Evolutionary conservation across 2,888 invertebrate species (phyloP), one percentile per base, ranked within the genome.

Genomic region (Sesia bembeciformis): DNA sequence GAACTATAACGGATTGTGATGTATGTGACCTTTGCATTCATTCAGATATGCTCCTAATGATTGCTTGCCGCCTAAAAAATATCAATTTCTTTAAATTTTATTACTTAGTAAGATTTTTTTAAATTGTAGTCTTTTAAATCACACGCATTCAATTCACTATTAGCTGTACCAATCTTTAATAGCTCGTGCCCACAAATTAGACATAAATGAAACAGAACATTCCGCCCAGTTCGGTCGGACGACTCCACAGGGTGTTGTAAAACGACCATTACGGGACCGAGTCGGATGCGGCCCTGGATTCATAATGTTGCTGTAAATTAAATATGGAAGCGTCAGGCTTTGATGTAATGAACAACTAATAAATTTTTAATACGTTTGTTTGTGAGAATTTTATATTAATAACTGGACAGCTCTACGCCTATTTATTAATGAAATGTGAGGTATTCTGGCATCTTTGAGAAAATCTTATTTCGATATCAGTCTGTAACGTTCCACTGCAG

Each of bases 231-330:
- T 55, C 59, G 53, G 67, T 64, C 64, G 52, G 75, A 79, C 70
- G 74, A 72, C 71, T 61, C 80, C 62, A 61, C 67, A 54, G 81
- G 78, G 81, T 69, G 74, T 62, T 67, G 73, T 81, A 78, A 79
- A 80, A 72, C 70, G 65, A 61, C 67, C 66, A 68, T 62, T 62
- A 66, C 58, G 55, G 57, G 43, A 43, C 57, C 70, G 62, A 67
- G 69, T 61, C 70, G 67, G 71, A 72, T 70, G 69, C 71, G 61
- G 62, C 64, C 67, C 64, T 58, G 56, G 59, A 57, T 60, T 68
- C 67, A 67, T 73, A 70, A 74, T 72, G 61, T 63, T 58, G 61
- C 58, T 61, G 65, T 72, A 72, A 74, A 76, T 75, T 75, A 74
- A 76, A 76, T 75, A 76, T 75, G 72, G 71, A 67, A 68, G 40